A percentile compares a stretch with the other conserved stretches of the same genome.
Conservation (phyloP, 2,888 invertebrate genomes). For the Allophyes oxyacanthae region DNA sequence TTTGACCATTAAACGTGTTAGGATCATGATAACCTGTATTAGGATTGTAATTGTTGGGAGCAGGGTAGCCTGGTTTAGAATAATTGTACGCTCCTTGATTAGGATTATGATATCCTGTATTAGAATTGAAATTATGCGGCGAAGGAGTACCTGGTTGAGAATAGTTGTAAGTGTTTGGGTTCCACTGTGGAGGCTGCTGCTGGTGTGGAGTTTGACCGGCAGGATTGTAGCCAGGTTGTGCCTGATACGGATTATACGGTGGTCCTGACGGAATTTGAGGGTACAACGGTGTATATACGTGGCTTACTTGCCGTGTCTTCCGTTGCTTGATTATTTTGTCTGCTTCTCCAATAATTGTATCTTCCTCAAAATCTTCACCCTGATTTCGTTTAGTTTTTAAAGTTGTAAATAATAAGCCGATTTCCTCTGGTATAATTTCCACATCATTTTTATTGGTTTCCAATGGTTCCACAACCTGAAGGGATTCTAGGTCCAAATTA, state of each 20-base stretch:
- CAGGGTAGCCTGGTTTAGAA: constrained; percentile 24
- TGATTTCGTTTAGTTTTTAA: constrained; percentile 7
- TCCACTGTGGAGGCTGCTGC: constrained; percentile 21
- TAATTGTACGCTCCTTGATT: neutral
- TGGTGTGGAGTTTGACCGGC: constrained; percentile 26
- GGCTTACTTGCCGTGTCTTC: constrained; percentile 59
- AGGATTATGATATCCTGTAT: constrained; percentile 9
- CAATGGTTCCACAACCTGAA: constrained; percentile 15
- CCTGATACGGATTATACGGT: constrained; percentile 55
- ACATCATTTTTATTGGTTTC: constrained; percentile 18
- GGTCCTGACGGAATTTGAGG: constrained; percentile 61
- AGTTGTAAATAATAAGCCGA: constrained; percentile 1
- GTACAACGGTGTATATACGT: constrained; percentile 60
- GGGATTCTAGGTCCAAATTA: constrained; percentile 14
- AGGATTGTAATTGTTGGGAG: constrained; percentile 17
- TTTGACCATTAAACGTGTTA: constrained; percentile 31
- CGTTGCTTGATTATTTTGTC: constrained; percentile 44
- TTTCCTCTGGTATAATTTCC: constrained; percentile 30
- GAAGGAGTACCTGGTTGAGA: constrained; percentile 22
- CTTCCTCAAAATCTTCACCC: constrained; percentile 10
- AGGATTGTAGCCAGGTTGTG: constrained; percentile 36
- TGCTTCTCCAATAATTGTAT: constrained; percentile 2
- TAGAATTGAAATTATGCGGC: constrained; percentile 8
- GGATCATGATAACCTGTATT: constrained; percentile 14
- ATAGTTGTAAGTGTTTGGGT: constrained; percentile 15